These are phyloP conservation scores for Tetropium fuscum DNA, from an alignment of 2,888 invertebrate species.

Conservation along the genomic window DNA sequence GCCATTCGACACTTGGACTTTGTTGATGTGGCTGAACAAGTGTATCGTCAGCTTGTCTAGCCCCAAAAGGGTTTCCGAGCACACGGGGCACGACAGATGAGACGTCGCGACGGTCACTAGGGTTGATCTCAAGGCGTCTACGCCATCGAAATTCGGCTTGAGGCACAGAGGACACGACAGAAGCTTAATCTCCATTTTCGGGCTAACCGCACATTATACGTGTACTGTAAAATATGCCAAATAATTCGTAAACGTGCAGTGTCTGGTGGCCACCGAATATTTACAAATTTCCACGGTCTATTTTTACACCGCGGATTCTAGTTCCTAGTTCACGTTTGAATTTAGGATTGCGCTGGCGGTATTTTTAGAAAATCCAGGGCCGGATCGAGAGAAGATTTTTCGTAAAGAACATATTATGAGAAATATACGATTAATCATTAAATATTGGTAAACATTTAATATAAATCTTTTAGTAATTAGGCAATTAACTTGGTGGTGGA, in stretches of 20 bases:
- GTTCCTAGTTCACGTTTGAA: conserved; percentile 1
- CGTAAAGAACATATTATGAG: too few species aligned
- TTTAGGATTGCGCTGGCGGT: conserved; percentile 10
- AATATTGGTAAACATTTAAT: too few species aligned
- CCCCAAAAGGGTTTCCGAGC: conserved; percentile 79
- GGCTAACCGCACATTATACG: conserved; percentile 2
- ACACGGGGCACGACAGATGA: conserved; percentile 81
- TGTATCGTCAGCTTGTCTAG: conserved; percentile 88
- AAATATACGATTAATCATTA: too few species aligned
- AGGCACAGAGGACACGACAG: conserved; percentile 84
- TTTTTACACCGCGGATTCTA: conserved; percentile 30
- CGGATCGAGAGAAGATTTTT: too few species aligned
- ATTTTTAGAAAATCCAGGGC: too few species aligned
- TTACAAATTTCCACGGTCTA: conserved; percentile 30
- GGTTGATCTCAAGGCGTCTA: conserved; percentile 77
- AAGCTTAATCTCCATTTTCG: conserved; percentile 56
- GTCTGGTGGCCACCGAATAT: conserved; percentile 8
- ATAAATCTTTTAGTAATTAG: too few species aligned
- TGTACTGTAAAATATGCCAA: conserved; percentile 5
- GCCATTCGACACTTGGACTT: neutral
- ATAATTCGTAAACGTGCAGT: conserved; percentile 19
- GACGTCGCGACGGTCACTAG: conserved; percentile 82
- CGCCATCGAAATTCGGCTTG: conserved; percentile 78
- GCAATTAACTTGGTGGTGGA: too few species aligned
- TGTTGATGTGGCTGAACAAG: conserved; percentile 70